A percentile compares a stretch with the other conserved stretches of the same genome.
phyloP scores from a whole-genome alignment of 2,797 vertebrate species.

The Acanthurus leucopareius region DNA sequence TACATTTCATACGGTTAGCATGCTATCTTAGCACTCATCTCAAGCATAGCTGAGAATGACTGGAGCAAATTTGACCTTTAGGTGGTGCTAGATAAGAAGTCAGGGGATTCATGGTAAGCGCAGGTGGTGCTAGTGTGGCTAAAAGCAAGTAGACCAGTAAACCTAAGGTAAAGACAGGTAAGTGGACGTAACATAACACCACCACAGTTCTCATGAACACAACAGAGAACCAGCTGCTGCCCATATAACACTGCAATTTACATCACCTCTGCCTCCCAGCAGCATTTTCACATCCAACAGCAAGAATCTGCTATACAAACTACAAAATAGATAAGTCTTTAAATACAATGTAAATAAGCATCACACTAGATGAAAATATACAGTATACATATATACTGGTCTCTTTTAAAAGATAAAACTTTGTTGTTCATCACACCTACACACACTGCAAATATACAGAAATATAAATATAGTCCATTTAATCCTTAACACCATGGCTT shows the following conservation, averaged over 20 bases:
- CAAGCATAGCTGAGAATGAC: background rate
- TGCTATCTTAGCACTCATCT: background rate
- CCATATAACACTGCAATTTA: background rate
- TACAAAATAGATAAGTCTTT: constrained; percentile 83
- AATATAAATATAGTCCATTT: constrained; percentile 84
- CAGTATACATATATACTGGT: constrained; percentile 81
- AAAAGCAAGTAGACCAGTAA: constrained; percentile 41
- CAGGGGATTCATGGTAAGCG: background rate
- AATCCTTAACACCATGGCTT: constrained; percentile 71
- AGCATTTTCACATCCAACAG: constrained; percentile 44
- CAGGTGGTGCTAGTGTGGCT: constrained; percentile 48
- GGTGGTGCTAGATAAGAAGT: background rate
- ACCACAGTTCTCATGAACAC: constrained; percentile 12
- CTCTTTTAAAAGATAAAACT: constrained; percentile 81
- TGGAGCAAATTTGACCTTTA: background rate
- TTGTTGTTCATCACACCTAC: constrained; percentile 84
- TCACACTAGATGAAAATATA: constrained; percentile 85
- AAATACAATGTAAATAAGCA: constrained; percentile 85
- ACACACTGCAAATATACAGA: constrained; percentile 90
- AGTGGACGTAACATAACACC: constrained; percentile 22
- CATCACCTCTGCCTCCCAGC: constrained; percentile 21
- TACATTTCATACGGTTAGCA: background rate
- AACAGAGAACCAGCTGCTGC: constrained; percentile 23
- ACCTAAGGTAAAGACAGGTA: constrained; percentile 25
- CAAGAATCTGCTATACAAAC: constrained; percentile 48